Conservation (phyloP, 2,113 vertebrate genomes). For the Bufo gargarizans region DNA sequence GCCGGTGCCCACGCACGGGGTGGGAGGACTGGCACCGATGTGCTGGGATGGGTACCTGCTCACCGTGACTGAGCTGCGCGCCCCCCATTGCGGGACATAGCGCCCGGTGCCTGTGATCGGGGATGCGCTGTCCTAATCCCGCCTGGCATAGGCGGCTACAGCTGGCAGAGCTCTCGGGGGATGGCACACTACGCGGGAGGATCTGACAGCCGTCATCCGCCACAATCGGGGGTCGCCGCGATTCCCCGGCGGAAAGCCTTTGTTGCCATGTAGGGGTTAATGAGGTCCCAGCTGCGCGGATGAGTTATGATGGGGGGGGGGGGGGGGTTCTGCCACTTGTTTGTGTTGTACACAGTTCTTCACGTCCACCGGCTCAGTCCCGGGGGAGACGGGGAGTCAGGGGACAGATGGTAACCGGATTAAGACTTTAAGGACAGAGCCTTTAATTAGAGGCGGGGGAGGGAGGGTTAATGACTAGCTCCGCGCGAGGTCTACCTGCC, state of each 20-base stretch:
- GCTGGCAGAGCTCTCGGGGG: no score
- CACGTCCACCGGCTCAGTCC: constrained; percentile 50
- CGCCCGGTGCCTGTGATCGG: no score
- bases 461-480: constrained; percentile 55
- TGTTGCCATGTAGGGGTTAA: constrained; percentile 37
- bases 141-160: no score
- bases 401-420: constrained; percentile 58
- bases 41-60: no score
- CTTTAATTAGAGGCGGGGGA: constrained; percentile 58
- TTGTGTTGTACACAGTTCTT: constrained; percentile 36
- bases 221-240: background rate
- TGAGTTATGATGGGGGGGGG: constrained; percentile 30
- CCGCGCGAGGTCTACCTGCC: constrained; percentile 25
- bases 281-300: constrained; percentile 35
- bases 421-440: constrained; percentile 50
- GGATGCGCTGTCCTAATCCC: no score
- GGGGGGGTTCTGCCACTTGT: constrained; percentile 40
- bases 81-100: no score
- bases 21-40: constrained; percentile 28
- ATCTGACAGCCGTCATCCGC: background rate
- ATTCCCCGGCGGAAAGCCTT: background rate
- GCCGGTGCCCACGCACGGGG: constrained; percentile 30
- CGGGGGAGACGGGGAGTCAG: constrained; percentile 23
- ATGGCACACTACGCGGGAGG: no score
- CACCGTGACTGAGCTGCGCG: no score